Conservation (phyloP, 2,888 invertebrate species). For the Pherbina coryleti region DNA sequence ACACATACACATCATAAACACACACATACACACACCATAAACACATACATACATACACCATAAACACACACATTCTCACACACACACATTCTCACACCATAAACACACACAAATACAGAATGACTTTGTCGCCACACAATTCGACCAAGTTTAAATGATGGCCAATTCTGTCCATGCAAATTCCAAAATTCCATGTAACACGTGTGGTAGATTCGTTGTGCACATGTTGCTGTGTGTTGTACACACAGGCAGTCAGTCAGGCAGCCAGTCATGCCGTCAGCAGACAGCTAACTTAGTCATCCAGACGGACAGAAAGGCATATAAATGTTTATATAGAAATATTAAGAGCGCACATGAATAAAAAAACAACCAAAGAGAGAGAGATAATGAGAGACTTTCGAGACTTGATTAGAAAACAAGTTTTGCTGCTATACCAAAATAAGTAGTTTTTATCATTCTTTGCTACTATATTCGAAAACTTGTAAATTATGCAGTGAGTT, state of each 20-base stretch:
- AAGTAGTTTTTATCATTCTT: too few species aligned
- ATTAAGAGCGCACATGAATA: background rate
- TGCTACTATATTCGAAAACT: too few species aligned
- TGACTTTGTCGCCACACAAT: background rate
- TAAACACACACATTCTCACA: conserved; percentile 12
- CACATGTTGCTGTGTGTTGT: conserved; percentile 56
- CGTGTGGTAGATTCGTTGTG: conserved; percentile 55
- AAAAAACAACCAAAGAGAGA: background rate
- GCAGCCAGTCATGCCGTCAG: background rate
- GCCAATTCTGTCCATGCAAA: conserved; percentile 24
- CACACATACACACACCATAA: background rate
- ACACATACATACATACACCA: background rate
- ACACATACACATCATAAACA: background rate
- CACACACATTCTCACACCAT: background rate
- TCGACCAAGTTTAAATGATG: conserved; percentile 26
- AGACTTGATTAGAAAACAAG: background rate
- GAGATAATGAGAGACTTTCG: background rate
- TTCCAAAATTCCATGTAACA: conserved; percentile 48
- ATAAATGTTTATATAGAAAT: conserved; percentile 2
- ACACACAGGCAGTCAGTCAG: conserved; percentile 2
- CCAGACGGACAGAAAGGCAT: background rate
- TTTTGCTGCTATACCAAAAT: background rate
- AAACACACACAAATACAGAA: conserved; percentile 29
- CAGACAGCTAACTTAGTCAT: background rate
- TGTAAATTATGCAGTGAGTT: too few species aligned